Conservation (phyloP, 2,113 vertebrate genomes). For the Oryzias melastigma region DNA sequence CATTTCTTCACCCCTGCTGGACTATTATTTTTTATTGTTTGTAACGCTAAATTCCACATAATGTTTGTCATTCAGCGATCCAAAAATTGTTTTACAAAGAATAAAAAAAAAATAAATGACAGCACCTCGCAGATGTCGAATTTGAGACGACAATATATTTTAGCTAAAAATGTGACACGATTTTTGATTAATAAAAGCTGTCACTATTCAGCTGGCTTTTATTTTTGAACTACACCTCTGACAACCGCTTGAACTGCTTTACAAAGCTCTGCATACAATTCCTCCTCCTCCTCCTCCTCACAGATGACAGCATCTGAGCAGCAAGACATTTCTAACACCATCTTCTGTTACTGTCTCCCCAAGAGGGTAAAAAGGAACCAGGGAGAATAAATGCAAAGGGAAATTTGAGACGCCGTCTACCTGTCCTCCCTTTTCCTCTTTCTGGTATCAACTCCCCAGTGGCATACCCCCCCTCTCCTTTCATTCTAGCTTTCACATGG, state of each 20-base stretch:
- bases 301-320: conserved; percentile 49
- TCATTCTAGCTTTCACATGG: conserved; percentile 41
- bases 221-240: conserved; percentile 32
- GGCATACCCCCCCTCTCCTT: conserved; percentile 38
- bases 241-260: conserved; percentile 46
- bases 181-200: conserved; percentile 20
- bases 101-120: too few species aligned
- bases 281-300: conserved; percentile 28
- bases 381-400: conserved; percentile 60
- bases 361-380: conserved; percentile 55
- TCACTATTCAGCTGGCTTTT: conserved; percentile 32
- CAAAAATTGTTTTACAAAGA: neutral
- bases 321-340: conserved; percentile 67
- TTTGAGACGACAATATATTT: conserved; percentile 7
- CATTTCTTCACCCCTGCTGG: conserved; percentile 33
- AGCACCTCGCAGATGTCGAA: neutral
- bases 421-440: conserved; percentile 53
- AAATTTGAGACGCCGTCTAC: conserved; percentile 64
- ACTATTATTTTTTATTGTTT: conserved; percentile 12
- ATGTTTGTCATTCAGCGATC: neutral
- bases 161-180: conserved; percentile 25
- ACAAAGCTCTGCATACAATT: conserved; percentile 29
- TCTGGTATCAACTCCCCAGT: conserved; percentile 48
- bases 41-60: neutral
- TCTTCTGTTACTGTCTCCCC: conserved; percentile 61